Conservation (phyloP, 1,140 invertebrate species). For the Neomicropteryx cornuta region DNA sequence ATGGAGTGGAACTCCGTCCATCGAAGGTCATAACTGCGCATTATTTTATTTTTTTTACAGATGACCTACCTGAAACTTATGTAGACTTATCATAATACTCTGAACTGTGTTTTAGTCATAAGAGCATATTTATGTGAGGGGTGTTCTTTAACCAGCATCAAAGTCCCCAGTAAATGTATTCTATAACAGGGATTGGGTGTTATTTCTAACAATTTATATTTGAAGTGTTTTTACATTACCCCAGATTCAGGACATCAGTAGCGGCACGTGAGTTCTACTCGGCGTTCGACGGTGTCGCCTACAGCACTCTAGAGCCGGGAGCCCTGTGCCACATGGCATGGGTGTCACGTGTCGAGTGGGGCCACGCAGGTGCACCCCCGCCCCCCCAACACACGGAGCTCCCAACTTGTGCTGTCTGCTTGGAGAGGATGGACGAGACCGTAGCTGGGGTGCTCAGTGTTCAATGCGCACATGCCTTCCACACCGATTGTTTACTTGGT, state of each 20-base stretch:
- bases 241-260: constrained; percentile 51
- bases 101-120: no score
- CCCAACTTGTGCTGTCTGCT: constrained; percentile 94
- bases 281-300: constrained; percentile 84
- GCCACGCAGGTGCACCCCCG: constrained; percentile 53
- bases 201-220: no score
- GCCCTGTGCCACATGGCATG: constrained; percentile 87
- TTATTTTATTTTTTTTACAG: no score
- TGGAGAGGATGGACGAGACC: constrained; percentile 95
- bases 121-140: no score
- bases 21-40: no score
- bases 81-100: no score
- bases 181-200: no score
- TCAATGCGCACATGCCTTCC: constrained; percentile 97
- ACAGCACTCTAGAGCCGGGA: constrained; percentile 87
- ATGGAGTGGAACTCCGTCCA: no score
- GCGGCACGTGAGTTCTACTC: constrained; percentile 87
- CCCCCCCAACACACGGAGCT: constrained; percentile 81
- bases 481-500: constrained; percentile 87
- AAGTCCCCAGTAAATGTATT: no score
- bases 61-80: no score
- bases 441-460: constrained; percentile 96
- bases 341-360: constrained; percentile 86
- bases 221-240: constrained; percentile 10
- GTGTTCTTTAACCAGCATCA: no score